phyloP scores from a whole-genome alignment of 2,888 invertebrate species.

The Philaethria dido region DNA sequence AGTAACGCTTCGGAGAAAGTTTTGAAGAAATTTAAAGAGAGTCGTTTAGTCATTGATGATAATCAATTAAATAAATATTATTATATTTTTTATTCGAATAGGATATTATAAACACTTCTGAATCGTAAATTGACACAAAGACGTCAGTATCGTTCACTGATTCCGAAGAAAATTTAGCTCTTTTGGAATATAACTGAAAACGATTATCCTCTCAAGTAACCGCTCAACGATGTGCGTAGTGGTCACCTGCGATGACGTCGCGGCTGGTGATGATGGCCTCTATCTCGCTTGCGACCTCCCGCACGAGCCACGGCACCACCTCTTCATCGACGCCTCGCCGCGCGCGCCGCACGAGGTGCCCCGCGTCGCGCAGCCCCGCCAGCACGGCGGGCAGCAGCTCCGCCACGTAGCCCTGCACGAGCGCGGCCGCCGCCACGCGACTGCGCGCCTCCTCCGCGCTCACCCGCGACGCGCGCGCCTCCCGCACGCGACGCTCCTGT shows the following conservation, averaged over 20 bases:
- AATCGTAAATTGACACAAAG: no score
- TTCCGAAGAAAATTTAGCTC: no score
- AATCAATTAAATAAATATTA: no score
- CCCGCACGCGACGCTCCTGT: constrained; percentile 87
- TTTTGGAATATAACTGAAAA: no score
- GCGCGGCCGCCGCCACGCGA: constrained; percentile 91
- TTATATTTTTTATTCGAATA: no score
- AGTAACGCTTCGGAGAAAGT: no score
- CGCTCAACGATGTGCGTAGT: no score
- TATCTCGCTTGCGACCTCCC: constrained; percentile 91
- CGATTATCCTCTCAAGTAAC: no score
- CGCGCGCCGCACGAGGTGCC: constrained; percentile 86
- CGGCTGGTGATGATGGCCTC: constrained; percentile 91
- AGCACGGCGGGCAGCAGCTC: constrained; percentile 93
- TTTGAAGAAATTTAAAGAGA: no score
- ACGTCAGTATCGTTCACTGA: no score
- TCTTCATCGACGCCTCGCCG: constrained; percentile 88
- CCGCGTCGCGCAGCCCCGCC: constrained; percentile 90
- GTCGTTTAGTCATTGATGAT: no score
- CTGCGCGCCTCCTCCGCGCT: constrained; percentile 90
- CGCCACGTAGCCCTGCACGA: constrained; percentile 93
- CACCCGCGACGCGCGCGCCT: constrained; percentile 86
- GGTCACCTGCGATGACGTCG: constrained; percentile 89
- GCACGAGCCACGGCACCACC: constrained; percentile 94
- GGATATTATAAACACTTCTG: no score